Percentiles rank a stretch among this genome's conserved stretches.
Conservation (phyloP, 2,888 invertebrate species). For the Caenorhabditis auriculariae region DNA sequence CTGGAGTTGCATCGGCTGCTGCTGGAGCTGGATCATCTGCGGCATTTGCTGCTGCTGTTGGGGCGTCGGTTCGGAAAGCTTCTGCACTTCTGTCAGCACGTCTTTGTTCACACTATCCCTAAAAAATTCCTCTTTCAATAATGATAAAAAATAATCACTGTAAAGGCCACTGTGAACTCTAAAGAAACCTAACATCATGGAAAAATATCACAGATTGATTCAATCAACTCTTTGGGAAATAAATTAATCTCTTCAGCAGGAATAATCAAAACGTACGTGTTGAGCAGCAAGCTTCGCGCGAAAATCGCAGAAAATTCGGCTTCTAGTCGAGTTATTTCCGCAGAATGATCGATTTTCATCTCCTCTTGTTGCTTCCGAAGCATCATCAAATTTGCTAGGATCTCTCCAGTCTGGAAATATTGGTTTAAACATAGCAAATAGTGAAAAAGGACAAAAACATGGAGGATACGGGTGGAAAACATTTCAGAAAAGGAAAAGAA, state of each 20-base stretch:
- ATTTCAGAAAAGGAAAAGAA: neutral
- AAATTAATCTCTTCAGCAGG: too few species aligned
- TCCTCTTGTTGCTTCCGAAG: neutral
- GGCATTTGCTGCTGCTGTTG: slow-evolving; percentile 1
- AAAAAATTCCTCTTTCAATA: too few species aligned
- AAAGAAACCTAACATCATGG: too few species aligned
- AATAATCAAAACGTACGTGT: too few species aligned
- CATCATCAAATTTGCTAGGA: neutral
- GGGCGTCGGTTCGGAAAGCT: neutral
- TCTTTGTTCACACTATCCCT: too few species aligned
- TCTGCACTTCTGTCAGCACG: slow-evolving; percentile 1
- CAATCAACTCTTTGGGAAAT: too few species aligned
- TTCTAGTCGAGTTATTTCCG: neutral
- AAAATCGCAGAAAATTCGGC: slow-evolving; percentile 4
- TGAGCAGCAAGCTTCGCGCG: slow-evolving; percentile 6
- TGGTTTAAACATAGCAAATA: too few species aligned
- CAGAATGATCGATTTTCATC: slow-evolving; percentile 2
- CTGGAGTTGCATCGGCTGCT: neutral
- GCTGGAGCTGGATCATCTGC: slow-evolving; percentile 2
- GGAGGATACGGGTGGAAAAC: too few species aligned
- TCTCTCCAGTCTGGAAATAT: slow-evolving; percentile 2
- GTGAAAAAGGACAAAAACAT: too few species aligned
- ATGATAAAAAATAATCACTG: too few species aligned
- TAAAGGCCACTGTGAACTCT: too few species aligned
- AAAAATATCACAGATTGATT: too few species aligned